phyloP scores from a whole-genome alignment of 2,888 invertebrate genomes.

The Tachina grossa region DNA sequence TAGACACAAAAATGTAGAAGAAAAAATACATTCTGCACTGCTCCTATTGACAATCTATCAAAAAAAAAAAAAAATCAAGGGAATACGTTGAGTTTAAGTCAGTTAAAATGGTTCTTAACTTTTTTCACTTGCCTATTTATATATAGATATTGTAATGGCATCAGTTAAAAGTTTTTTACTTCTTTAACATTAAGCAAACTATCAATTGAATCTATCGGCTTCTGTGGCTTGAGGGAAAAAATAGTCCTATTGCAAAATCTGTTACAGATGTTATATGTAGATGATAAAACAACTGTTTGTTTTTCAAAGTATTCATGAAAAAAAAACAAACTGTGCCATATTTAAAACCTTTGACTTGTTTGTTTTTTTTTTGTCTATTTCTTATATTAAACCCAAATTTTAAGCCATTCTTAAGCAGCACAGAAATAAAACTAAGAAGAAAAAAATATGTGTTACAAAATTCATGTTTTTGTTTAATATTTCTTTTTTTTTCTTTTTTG shows the following conservation, averaged over 20 bases:
- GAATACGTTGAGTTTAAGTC: too few species aligned
- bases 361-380: neutral
- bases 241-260: conserved; percentile 12
- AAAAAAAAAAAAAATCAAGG: too few species aligned
- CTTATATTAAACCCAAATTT: conserved; percentile 8
- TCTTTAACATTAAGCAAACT: neutral
- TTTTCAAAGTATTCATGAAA: neutral
- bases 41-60: too few species aligned
- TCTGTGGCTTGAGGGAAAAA: neutral
- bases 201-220: neutral
- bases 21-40: too few species aligned
- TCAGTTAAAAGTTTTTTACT: neutral
- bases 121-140: too few species aligned
- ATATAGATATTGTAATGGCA: too few species aligned
- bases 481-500: neutral
- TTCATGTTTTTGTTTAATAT: conserved; percentile 63
- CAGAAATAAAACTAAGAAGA: conserved; percentile 20
- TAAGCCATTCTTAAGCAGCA: conserved; percentile 39
- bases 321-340: conserved; percentile 30
- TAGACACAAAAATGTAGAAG: too few species aligned
- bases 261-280: conserved; percentile 40
- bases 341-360: conserved; percentile 48
- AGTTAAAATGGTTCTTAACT: too few species aligned
- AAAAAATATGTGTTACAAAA: conserved; percentile 63
- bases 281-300: conserved; percentile 20